Base-by-base conservation (phyloP, 2,113 vertebrate species). In the Eretmochelys imbricata region DNA sequence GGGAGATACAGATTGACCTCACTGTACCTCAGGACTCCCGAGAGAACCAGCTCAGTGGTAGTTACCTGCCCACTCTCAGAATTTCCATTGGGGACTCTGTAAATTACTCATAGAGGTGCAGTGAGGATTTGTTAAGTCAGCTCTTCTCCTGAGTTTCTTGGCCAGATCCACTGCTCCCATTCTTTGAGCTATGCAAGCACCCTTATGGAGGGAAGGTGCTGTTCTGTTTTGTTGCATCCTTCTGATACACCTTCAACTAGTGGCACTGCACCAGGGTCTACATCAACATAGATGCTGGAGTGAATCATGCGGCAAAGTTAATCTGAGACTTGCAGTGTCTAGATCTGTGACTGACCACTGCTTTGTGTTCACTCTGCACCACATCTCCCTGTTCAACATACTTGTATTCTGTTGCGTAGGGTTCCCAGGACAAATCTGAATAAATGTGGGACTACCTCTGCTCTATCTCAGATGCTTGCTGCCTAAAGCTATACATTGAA, bases 401-500 rank as follows among this genome's bases (percentile, higher is more conserved):
- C 25, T 83, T 27, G 1, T 54, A 53, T 53, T 72, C 31, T 84
- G 16, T 20, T 27, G 49, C 31, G 24, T 2, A 6, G 4, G 48
- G 19, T 88, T 57, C 2, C 0, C 4, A 57, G 87, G 80, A 79
- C 20, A 29, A 8, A 11, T 4, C 6, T 25, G 79, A 79, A 4
- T 5, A 2, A 25, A 27, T 46, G 38, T 90, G 4, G 1, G 84
- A 19, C 62, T 25, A 80, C 10, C 48, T 42, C 13, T 82, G 20
- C 90, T 80, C 4, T 9, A 1, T 17, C 65, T 72, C 84, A 54
- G 49, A 35, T 29, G 20, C 0, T 0, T 55, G 59, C 57, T 89
- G 65, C 89, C 0, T 0, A 20, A 85, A 78, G 59, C 3, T 31
- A n/a, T 0, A 49, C 53, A 11, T 17, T 0, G 0, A 50, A 87